These are phyloP conservation scores for Sebastes fasciatus DNA, from an alignment of 2,113 vertebrate species.

Conservation along the genomic window DNA sequence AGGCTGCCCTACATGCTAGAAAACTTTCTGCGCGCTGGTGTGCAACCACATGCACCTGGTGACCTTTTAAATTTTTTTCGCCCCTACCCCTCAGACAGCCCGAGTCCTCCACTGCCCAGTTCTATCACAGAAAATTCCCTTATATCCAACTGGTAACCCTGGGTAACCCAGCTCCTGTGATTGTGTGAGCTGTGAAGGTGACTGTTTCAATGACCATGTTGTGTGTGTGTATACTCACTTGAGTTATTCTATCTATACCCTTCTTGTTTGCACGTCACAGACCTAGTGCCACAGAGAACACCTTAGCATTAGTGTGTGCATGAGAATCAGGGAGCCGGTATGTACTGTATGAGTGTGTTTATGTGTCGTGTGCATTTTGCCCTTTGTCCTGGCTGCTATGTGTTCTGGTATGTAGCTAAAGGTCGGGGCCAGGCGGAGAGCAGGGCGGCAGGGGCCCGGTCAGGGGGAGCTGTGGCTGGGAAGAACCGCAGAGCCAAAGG, in stretches of 20 bases:
- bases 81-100: too few relatives aligned
- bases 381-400: conserved; percentile 85
- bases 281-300: not conserved
- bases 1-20: too few relatives aligned
- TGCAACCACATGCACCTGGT: too few relatives aligned
- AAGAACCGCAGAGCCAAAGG: conserved; percentile 61
- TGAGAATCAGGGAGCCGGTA: conserved; percentile 13
- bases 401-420: conserved; percentile 85
- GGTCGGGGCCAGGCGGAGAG: conserved; percentile 79
- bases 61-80: too few relatives aligned
- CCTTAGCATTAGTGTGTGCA: conserved; percentile 21
- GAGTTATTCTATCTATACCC: not conserved
- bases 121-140: conserved; percentile 53
- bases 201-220: conserved; percentile 13
- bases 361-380: conserved; percentile 70
- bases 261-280: conserved; percentile 20
- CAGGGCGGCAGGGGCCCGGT: conserved; percentile 73
- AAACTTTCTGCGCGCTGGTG: too few relatives aligned
- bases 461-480: conserved; percentile 68
- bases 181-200: conserved; percentile 2
- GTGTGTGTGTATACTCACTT: not conserved
- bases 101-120: not conserved
- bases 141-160: conserved; percentile 35
- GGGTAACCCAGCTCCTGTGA: conserved; percentile 51
- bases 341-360: conserved; percentile 43